Evolutionary conservation across 2,797 vertebrate genomes (phyloP), one percentile per base, ranked within the genome.

Genomic region (Poecilia gillii): DNA sequence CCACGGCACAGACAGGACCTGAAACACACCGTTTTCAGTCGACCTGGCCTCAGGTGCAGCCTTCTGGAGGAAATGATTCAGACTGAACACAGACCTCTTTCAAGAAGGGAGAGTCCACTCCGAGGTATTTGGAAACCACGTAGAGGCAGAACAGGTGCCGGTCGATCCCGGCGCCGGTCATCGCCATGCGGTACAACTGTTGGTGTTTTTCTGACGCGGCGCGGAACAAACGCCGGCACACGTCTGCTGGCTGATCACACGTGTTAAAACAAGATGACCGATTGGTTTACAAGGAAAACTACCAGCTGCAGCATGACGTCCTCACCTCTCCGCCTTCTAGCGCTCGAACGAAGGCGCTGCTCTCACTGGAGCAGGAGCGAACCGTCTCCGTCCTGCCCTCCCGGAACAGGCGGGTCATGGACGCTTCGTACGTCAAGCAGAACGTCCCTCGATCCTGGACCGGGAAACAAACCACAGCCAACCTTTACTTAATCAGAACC

Each of bases 371-470:
- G 72, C 97, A 98, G 66, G 96, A 97, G 25, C 97, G 96, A 74
- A 98, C 97, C 0, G 97, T 97, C 93, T 98, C 97, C 0, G 97
- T 98, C 79, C 97, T 95, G 81, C 97, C 97, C 91, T 98, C 97
- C 72, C 96, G 94, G 92, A 97, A 98, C 77, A 98, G 92, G 41
- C 97, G 97, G 0, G 97, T 98, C 97, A 98, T 98, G 46, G 96
- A 96, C 0, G 97, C 96, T 88, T 98, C 97, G 0, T 98, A 98
- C 0, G 97, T 98, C 89, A 97, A 87, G 87, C 96, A 97, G 92
- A 98, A 97, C 3, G 84, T 95, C 57, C 93, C 93, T 84, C 95
- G 95, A 85, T 97, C 95, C 97, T 98, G 91, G 12, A 71, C 1
- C 73, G 73, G 72, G 79, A n/a, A 39, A 57, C 20, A n/a, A 71